Conservation (phyloP, 1,140 invertebrate genomes). For the Ceratosolen fusciceps region DNA sequence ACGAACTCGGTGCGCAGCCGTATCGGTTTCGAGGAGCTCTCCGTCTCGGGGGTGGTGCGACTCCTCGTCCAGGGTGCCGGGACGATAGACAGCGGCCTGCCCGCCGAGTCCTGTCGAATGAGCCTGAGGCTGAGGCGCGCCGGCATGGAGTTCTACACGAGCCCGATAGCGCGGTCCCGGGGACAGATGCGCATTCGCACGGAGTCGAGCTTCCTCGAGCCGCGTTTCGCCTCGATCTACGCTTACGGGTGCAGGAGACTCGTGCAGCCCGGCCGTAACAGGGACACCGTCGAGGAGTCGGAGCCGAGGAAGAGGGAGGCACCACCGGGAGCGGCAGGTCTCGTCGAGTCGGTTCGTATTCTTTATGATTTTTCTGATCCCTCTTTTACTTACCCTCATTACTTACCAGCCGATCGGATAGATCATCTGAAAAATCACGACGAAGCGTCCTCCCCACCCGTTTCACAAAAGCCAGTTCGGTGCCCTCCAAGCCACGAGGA, state of each 20-base stretch:
- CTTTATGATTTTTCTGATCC: too few relatives aligned
- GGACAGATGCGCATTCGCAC: conserved; percentile 83
- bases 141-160: conserved; percentile 79
- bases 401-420: too few relatives aligned
- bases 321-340: too few relatives aligned
- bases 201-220: conserved; percentile 85
- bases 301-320: conserved; percentile 25
- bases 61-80: conserved; percentile 69
- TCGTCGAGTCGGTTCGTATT: too few relatives aligned
- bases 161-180: conserved; percentile 70
- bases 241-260: conserved; percentile 80
- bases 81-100: conserved; percentile 60
- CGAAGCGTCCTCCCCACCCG: too few relatives aligned
- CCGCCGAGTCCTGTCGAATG: conserved; percentile 80
- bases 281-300: background rate
- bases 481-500: too few relatives aligned
- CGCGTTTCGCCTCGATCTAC: conserved; percentile 86
- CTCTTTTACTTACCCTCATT: too few relatives aligned
- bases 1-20: conserved; percentile 82
- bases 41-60: conserved; percentile 82
- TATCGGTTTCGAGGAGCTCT: conserved; percentile 82
- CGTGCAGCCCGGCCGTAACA: background rate
- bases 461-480: too few relatives aligned
- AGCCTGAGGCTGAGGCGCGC: conserved; percentile 81
- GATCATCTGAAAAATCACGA: too few relatives aligned